Evolutionary conservation across 2,797 vertebrate species (phyloP).

Genomic region (Centroberyx gerrardi): DNA sequence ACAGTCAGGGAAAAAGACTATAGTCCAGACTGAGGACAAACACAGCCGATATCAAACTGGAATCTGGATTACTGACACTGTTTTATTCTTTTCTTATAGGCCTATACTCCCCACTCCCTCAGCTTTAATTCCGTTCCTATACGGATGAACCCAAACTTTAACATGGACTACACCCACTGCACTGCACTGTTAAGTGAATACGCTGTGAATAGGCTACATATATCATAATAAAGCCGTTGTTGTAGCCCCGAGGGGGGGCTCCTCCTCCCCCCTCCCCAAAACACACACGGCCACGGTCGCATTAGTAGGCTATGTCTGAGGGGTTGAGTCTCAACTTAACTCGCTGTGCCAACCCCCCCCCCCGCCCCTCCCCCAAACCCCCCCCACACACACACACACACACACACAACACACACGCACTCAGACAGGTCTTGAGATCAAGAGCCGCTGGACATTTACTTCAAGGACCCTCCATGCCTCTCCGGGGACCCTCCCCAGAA

Average conservation of each 20-base stretch:
- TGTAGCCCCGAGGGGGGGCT: slow-evolving; percentile 57
- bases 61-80: background rate
- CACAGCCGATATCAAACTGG: background rate
- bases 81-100: background rate
- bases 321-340: too few relatives aligned
- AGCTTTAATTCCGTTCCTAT: background rate
- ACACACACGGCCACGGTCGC: background rate
- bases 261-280: background rate
- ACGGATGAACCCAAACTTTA: slow-evolving; percentile 37
- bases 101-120: background rate
- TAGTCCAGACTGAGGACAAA: background rate
- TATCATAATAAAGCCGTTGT: slow-evolving; percentile 67
- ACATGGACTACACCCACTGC: slow-evolving; percentile 23
- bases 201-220: too few relatives aligned
- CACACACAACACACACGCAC: background rate
- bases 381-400: slow-evolving; percentile 1
- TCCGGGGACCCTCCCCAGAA: slow-evolving; percentile 49
- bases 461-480: slow-evolving; percentile 21
- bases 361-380: too few relatives aligned
- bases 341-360: too few relatives aligned
- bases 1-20: slow-evolving; percentile 26
- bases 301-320: background rate
- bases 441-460: slow-evolving; percentile 54
- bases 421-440: background rate
- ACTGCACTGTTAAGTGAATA: slow-evolving; percentile 41